phyloP scores from a whole-genome alignment of 2,888 invertebrate genomes.

The Neria commutata region DNA sequence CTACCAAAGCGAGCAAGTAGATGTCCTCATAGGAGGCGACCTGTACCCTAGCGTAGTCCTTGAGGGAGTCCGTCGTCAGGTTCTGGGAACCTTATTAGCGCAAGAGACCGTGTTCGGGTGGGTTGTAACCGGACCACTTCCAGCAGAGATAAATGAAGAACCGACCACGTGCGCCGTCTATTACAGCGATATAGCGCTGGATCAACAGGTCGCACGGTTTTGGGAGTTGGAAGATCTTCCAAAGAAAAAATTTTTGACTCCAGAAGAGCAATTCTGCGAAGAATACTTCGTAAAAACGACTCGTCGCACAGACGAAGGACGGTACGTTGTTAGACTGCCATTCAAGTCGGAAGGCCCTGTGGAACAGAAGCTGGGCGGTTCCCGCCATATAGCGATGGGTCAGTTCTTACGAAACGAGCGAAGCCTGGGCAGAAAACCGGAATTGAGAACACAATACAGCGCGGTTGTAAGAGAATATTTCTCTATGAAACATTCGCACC shows the following conservation, averaged over 20 bases:
- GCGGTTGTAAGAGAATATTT: conserved; percentile 12
- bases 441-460: conserved; percentile 7
- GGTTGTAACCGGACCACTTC: conserved; percentile 6
- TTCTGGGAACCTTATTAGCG: conserved; percentile 8
- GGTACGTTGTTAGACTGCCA: neutral
- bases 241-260: neutral
- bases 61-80: neutral
- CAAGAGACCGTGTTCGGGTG: conserved; percentile 19
- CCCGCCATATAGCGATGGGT: neutral
- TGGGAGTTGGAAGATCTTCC: conserved; percentile 8
- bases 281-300: neutral
- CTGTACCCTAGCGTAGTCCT: conserved; percentile 5
- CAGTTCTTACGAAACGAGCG: conserved; percentile 2
- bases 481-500: neutral
- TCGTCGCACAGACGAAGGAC: neutral
- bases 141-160: no score
- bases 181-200: neutral
- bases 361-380: neutral
- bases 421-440: neutral
- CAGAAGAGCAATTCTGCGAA: conserved; percentile 1
- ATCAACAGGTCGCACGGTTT: conserved; percentile 1
- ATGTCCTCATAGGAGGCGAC: conserved; percentile 17
- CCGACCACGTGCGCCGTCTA: neutral
- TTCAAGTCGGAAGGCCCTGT: neutral
- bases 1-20: conserved; percentile 3